A percentile compares a stretch with the other conserved stretches of the same genome.
Conservation (phyloP, 2,113 vertebrate genomes). For the Irena cyanogastra region DNA sequence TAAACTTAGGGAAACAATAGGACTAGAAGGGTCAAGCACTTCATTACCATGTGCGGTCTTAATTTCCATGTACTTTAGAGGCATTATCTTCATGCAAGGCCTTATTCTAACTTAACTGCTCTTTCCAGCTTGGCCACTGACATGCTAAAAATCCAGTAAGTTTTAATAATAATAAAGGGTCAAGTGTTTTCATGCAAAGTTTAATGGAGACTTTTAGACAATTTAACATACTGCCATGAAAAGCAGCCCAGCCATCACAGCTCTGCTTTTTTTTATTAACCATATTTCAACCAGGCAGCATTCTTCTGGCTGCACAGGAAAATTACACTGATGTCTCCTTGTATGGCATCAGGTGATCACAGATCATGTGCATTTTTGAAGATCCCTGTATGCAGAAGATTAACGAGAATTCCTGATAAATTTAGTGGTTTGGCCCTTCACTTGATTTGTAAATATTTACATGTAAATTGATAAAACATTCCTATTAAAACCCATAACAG, state of each 20-base stretch:
- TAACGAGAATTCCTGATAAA: background rate
- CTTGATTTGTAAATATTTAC: background rate
- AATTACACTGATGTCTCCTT: background rate
- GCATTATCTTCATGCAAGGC: background rate
- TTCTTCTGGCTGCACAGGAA: background rate
- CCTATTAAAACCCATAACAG: background rate
- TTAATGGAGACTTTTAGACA: background rate
- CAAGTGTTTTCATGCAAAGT: background rate
- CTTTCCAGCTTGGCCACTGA: background rate
- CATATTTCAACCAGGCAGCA: background rate
- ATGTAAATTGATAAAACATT: background rate
- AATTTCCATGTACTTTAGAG: background rate
- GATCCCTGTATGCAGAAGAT: background rate
- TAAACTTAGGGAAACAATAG: background rate
- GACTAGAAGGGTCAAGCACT: constrained; percentile 6
- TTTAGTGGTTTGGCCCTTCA: background rate
- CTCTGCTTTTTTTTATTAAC: background rate
- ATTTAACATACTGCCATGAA: background rate
- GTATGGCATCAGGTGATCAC: background rate
- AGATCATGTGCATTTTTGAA: background rate
- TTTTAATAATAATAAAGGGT: background rate
- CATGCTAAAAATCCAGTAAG: background rate
- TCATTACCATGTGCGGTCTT: background rate
- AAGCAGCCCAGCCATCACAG: background rate
- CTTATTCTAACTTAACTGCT: background rate